Evolutionary conservation across 2,797 vertebrate genomes (phyloP), one percentile per base, ranked within the genome.

Genomic region (Fistularia tabacaria): DNA sequence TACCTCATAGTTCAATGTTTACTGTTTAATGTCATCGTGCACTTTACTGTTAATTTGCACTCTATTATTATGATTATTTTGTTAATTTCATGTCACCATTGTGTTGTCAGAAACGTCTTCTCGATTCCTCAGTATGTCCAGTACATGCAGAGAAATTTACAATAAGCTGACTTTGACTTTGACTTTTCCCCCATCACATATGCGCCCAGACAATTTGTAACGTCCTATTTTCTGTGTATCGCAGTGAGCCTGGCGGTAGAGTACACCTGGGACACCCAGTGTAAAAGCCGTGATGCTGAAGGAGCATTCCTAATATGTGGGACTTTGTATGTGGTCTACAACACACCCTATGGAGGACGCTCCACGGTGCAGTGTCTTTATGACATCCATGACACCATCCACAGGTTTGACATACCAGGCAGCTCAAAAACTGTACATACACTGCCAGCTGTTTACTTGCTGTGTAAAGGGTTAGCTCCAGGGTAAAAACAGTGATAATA

Each of bases 221-320:
- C 51, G 7, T 25, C 25, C 25, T 25, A 25, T 25, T 25, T 25
- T 25, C 8, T 38, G 8, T 54, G 41, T 8, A 7, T 7, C 10
- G 40, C 62, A 88, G 86, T 3, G 10, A 89, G 71, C 10, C 69
- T 98, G 85, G 86, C 87, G 0, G 81, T 93, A 36, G 91, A 95
- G 45, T 87, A 92, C 38, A 87, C 84, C 1, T 99, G 97, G 96
- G 93, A 96, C 57, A 97, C 93, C 0, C 79, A 87, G 3, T 99
- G 96, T 64, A 89, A 60, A 54, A 97, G 92, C 66, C 80, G 68
- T n/a, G 89, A 90, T 2, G 95, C 96, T 0, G 94, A 99, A 80
- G 93, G 92, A 3, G 92, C 94, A 0, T 98, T 99, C 71, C 54
- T 99, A n/a, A 76, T 92, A 49, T 99, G 97, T 62, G 95, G 92